phyloP scores from a whole-genome alignment of 2,797 vertebrate species.

The Hapalemur alaotrensis region DNA sequence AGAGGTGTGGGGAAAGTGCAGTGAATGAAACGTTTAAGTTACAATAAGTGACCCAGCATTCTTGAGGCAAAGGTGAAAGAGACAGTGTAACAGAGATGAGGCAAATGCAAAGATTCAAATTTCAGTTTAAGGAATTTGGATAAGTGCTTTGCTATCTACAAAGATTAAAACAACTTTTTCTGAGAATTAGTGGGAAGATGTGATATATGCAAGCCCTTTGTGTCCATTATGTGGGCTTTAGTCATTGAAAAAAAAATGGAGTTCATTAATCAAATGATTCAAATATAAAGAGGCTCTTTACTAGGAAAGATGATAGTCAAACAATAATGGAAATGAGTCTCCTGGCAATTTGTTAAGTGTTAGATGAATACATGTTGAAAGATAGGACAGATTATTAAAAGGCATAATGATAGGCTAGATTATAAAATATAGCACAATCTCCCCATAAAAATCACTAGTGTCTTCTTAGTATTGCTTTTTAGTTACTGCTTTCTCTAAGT shows the following conservation, averaged over 20 bases:
- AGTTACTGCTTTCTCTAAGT: background rate
- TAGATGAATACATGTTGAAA: background rate
- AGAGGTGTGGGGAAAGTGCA: background rate
- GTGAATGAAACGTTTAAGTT: background rate
- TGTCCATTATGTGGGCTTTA: background rate
- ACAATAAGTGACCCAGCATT: background rate
- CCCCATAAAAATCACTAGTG: background rate
- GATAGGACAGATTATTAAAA: background rate
- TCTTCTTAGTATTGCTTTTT: background rate
- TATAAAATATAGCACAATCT: background rate
- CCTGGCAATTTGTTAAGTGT: background rate
- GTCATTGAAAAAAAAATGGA: background rate
- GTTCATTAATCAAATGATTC: background rate
- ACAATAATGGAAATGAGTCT: background rate
- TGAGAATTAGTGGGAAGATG: background rate
- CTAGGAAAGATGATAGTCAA: background rate
- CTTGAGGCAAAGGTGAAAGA: background rate
- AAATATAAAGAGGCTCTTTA: background rate
- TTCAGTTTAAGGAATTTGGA: background rate
- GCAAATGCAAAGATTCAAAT: background rate
- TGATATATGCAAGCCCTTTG: background rate
- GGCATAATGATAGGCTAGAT: background rate
- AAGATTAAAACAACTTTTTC: background rate
- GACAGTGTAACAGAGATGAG: background rate
- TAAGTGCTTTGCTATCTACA: background rate